Base-by-base conservation (phyloP, 2,797 vertebrate species). In the Falco biarmicus region DNA sequence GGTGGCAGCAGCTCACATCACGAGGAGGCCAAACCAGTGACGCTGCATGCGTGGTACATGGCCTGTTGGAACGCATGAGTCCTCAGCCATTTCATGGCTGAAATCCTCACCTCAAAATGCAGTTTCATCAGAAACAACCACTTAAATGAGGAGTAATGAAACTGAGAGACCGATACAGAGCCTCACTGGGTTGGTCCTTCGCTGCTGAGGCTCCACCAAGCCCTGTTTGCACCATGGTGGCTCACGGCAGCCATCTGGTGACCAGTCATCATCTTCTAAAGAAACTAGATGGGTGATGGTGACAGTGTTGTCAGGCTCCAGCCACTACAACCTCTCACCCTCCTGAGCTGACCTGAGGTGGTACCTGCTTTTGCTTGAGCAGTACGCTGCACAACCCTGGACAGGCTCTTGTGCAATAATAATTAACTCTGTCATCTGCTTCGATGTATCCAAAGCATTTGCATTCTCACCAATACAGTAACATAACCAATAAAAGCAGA, bases 21-120 rank as follows among this genome's bases (percentile, higher is more conserved):
- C 31, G 68, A 61, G 68, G 31, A 22, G 28, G 4, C 26, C 51
- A 50, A 10, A 20, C 9, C 3, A 31, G 43, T 19, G 31, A 13
- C 0, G 4, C 18, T 2, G 56, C 48, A 13, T 3, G 2, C 8
- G 19, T 32, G 5, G n/a, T 28, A 5, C 57, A 24, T 2, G 4
- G 32, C 25, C 24, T 50, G 22, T 31, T 37, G 26, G 14, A 71
- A 8, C 28, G 29, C 70, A 13, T 4, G 24, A 26, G 25, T 34
- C 20, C 39, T 37, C 1, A 1, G 56, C 31, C 15, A 12, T 12
- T 25, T 20, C 54, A 16, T 0, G 0, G 39, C 16, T 43, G 29
- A 80, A 85, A 56, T 18, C 31, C 22, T 28, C 24, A 2, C 5
- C 41, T 74, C 47, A 43, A n/a, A 69, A 74, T 5, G 43, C 31